Conservation (phyloP, 2,113 vertebrate species). For the Zeus faber region DNA sequence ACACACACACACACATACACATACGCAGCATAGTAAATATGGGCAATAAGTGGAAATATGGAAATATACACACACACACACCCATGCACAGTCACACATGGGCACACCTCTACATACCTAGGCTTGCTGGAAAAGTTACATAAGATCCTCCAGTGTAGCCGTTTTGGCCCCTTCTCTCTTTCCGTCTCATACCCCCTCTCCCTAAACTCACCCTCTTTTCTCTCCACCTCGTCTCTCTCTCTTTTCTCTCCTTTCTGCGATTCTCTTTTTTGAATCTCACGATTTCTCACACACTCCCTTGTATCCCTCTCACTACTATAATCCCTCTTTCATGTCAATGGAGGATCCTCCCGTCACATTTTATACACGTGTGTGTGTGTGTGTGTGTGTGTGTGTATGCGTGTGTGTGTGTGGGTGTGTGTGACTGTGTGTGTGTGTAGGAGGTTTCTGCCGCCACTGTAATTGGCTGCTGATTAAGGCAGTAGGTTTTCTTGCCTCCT, state of each 20-base stretch:
- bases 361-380: not conserved
- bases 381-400: constrained; percentile 8
- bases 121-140: constrained; percentile 15
- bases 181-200: not conserved
- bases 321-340: constrained; percentile 1
- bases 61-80: no score
- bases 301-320: not conserved
- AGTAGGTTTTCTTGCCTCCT: constrained; percentile 17
- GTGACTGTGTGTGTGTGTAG: constrained; percentile 14
- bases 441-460: constrained; percentile 35
- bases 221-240: not conserved
- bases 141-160: constrained; percentile 17
- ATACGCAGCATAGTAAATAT: no score
- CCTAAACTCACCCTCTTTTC: not conserved
- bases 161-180: constrained; percentile 12
- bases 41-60: no score
- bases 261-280: no score
- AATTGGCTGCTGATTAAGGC: constrained; percentile 19
- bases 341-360: not conserved
- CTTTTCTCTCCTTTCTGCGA: not conserved
- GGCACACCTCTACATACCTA: no score
- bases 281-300: no score
- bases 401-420: constrained; percentile 26
- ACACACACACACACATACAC: no score
- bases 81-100: no score